Evolutionary conservation across 2,888 invertebrate genomes (phyloP).

Genomic region (Oegoconia quadripuncta): DNA sequence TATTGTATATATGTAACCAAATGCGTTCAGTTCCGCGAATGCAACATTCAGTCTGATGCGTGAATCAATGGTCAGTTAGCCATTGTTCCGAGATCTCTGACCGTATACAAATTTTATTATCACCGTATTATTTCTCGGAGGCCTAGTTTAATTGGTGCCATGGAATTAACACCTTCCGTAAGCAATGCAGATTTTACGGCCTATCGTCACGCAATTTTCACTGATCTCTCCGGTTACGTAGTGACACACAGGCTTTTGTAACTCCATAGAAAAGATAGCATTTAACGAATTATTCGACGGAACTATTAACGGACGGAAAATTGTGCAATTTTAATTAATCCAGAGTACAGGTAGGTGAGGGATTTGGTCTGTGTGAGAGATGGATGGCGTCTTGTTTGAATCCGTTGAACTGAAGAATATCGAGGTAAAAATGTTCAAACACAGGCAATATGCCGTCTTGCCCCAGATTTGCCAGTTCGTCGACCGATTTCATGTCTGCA

Average conservation of each 20-base stretch:
- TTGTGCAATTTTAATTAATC: slow-evolving; percentile 3
- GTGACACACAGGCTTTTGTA: not conserved
- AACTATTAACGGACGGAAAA: no score
- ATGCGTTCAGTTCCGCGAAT: slow-evolving; percentile 55
- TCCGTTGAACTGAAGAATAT: slow-evolving; percentile 28
- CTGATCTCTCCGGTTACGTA: slow-evolving; percentile 34
- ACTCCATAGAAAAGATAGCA: no score
- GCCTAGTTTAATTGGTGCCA: slow-evolving; percentile 28
- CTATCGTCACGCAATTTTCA: slow-evolving; percentile 38
- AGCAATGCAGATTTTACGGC: slow-evolving; percentile 40
- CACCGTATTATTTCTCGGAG: slow-evolving; percentile 20
- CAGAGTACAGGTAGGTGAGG: not conserved
- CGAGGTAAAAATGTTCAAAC: slow-evolving; percentile 46
- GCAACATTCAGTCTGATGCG: slow-evolving; percentile 39
- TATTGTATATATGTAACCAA: slow-evolving; percentile 43
- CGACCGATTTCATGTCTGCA: slow-evolving; percentile 61
- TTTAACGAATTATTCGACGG: no score
- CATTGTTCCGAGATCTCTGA: slow-evolving; percentile 28
- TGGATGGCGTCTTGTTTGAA: no score
- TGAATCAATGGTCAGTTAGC: slow-evolving; percentile 41
- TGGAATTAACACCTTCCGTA: slow-evolving; percentile 36
- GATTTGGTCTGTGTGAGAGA: no score
- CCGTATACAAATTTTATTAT: slow-evolving; percentile 19
- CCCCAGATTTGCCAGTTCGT: slow-evolving; percentile 70
- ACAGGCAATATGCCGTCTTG: slow-evolving; percentile 57